These are phyloP conservation scores for Drosophila subsilvestris DNA, from an alignment of 2,888 invertebrate species.

Conservation along the genomic window DNA sequence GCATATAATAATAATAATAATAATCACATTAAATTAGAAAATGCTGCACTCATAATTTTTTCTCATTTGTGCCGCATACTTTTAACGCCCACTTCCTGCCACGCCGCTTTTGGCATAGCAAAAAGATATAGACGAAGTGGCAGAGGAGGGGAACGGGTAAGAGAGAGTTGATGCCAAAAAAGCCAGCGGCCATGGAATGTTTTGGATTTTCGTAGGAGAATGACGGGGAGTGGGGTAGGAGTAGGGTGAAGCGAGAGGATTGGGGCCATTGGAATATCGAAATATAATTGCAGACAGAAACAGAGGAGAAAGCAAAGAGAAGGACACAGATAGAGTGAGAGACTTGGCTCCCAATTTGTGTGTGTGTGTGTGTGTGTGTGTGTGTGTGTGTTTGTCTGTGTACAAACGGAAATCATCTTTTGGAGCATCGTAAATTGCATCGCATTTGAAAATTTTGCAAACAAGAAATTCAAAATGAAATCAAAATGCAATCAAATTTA, in stretches of 20 bases:
- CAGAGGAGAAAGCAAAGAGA: conserved; percentile 4
- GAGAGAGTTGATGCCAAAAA: conserved; percentile 31
- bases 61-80: conserved; percentile 17
- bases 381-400: not conserved
- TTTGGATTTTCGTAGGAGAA: not conserved
- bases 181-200: conserved; percentile 20
- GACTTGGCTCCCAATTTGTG: conserved; percentile 11
- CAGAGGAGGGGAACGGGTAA: not conserved
- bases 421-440: conserved; percentile 45
- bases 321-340: conserved; percentile 6
- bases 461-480: conserved; percentile 37
- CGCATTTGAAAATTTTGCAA: conserved; percentile 7
- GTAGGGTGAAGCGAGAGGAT: not conserved
- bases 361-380: too few relatives aligned
- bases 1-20: conserved; percentile 28
- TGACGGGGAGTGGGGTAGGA: not conserved
- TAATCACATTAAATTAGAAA: conserved; percentile 47
- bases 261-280: conserved; percentile 20
- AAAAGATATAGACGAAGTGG: not conserved
- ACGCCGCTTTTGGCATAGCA: conserved; percentile 36
- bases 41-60: conserved; percentile 47
- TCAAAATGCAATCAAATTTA: conserved; percentile 50
- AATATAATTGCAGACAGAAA: conserved; percentile 37
- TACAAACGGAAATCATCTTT: conserved; percentile 40
- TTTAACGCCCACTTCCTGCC: conserved; percentile 23